phyloP scores from a whole-genome alignment of 2,797 vertebrate species.

The Bufotes viridis region DNA sequence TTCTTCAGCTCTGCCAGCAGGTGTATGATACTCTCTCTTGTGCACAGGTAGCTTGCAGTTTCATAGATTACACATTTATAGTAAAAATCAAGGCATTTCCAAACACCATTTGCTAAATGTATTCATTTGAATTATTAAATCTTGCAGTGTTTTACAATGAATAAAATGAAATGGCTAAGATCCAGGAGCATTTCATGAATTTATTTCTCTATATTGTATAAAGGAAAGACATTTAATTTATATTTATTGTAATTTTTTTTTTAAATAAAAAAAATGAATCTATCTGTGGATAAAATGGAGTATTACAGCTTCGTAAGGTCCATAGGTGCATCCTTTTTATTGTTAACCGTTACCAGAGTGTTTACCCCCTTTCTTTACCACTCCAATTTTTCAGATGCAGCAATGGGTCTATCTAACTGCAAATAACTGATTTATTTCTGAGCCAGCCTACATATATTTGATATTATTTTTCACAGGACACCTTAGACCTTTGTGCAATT shows the following conservation, averaged over 20 bases:
- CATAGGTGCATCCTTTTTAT: too few species aligned
- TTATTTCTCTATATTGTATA: not conserved
- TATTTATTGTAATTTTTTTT: not conserved
- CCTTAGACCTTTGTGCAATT: too few species aligned
- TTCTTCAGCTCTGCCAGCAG: slow-evolving; percentile 29
- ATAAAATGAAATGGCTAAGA: not conserved
- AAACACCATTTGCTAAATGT: not conserved
- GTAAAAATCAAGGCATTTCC: not conserved
- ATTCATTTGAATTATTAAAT: not conserved
- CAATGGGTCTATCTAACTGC: too few species aligned
- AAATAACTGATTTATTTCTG: too few species aligned
- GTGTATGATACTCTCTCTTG: slow-evolving; percentile 5
- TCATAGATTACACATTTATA: not conserved
- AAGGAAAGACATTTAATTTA: not conserved
- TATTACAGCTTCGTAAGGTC: too few species aligned
- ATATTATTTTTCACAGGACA: too few species aligned
- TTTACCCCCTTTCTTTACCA: too few species aligned
- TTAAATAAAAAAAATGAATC: not conserved
- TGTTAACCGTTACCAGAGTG: too few species aligned
- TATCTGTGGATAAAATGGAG: not conserved
- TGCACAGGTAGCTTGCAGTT: not conserved
- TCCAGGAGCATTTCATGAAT: not conserved
- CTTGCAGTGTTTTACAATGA: not conserved
- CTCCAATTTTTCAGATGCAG: too few species aligned
- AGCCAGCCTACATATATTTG: too few species aligned